Percentiles rank a stretch among this genome's conserved stretches.
These are phyloP conservation scores for Eleginops maclovinus DNA, from an alignment of 2,113 vertebrate genomes.

Conservation along the genomic window DNA sequence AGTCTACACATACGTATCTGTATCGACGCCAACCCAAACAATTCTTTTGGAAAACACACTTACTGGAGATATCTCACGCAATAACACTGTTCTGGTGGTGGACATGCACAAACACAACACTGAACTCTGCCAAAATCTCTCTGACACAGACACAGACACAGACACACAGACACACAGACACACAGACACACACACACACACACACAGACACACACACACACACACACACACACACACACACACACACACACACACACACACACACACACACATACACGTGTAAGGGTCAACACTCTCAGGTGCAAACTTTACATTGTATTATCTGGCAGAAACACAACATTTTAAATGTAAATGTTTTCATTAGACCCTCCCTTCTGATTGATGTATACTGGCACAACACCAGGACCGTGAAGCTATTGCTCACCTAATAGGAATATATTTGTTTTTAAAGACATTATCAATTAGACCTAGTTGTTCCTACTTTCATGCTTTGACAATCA, in stretches of 20 bases:
- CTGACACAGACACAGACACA: no score
- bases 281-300: slow-evolving; percentile 35
- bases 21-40: slow-evolving; percentile 72
- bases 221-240: slow-evolving; percentile 42
- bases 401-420: no score
- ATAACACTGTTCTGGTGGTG: slow-evolving; percentile 33
- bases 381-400: not conserved
- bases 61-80: slow-evolving; percentile 58
- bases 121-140: slow-evolving; percentile 14
- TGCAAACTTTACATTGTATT: slow-evolving; percentile 16
- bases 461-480: not conserved
- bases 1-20: slow-evolving; percentile 56
- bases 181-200: slow-evolving; percentile 45
- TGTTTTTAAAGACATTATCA: not conserved
- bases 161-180: slow-evolving; percentile 9
- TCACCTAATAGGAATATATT: no score
- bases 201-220: slow-evolving; percentile 20
- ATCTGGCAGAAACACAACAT: not conserved
- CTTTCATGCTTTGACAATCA: not conserved
- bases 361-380: not conserved
- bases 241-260: slow-evolving; percentile 43
- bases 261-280: slow-evolving; percentile 40
- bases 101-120: slow-evolving; percentile 49
- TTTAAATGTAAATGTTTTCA: not conserved
- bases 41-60: slow-evolving; percentile 61